Base-by-base conservation (phyloP, 1,140 invertebrate species). In the Cheumatopsyche charites region DNA sequence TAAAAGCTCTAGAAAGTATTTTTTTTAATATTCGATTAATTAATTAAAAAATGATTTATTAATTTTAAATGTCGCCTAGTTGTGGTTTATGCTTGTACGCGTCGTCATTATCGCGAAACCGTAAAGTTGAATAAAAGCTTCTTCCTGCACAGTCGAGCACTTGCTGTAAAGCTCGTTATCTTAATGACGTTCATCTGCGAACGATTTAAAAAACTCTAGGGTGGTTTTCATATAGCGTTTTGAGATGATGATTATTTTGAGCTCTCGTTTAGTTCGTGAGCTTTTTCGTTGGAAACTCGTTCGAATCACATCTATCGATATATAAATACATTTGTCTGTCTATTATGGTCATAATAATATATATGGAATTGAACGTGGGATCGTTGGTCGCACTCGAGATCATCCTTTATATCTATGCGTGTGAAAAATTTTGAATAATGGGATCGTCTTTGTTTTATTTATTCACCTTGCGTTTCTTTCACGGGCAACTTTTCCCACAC, bases 101-200 rank as follows among this genome's bases (percentile, higher is more conserved):
- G 25, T n/a, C 47, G 7, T 45, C 36, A n/a, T 29, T 21, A 58
- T 43, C 47, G 43, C 15, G n/a, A 26, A 68, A 17, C 12, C 47
- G 17, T 68, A 36, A 68, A 55, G 66, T 68, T 68, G 66, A 68
- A 68, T 68, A 55, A 68, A 55, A 36, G 47, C 66, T 55, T 68
- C 66, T 55, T 55, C 47, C 9, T 49, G 15, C n/a, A 45, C 42
- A 12, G 4, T 0, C 43, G 11, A 12, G 13, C 7, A 7, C 11
- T 45, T 9, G 6, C 4, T 15, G 17, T 17, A 15, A 29, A 55
- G 66, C 66, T 68, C 66, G 66, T 68, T 68, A 68, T 68, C 66
- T 68, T 68, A 68, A 68, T 68, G 66, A 68, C 49, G 63, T 68
- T 68, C 23, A 41, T 68, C 42, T 68, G 15, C 36, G 62, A 63